These are phyloP conservation scores for Tipula vernalis DNA, from an alignment of 2,888 invertebrate genomes.

Conservation along the genomic window DNA sequence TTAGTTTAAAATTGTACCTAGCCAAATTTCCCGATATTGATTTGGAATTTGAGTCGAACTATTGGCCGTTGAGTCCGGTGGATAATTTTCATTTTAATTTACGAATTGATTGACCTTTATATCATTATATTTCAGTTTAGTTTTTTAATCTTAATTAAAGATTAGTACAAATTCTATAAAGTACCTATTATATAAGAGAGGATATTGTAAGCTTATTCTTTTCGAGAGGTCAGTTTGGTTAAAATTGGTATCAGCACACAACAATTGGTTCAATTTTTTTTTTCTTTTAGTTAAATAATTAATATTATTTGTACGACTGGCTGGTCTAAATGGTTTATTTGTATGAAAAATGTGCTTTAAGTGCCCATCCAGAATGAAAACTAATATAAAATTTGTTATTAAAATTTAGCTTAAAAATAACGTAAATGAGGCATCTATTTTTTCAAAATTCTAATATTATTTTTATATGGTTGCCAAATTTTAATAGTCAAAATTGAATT, in stretches of 20 bases:
- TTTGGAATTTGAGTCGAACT: background rate
- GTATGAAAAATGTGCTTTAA: background rate
- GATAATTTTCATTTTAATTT: constrained; percentile 8
- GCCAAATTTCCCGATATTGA: constrained; percentile 10
- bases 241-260: background rate
- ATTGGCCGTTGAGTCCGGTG: background rate
- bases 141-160: background rate
- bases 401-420: background rate
- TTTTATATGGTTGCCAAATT: background rate
- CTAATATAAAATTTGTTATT: background rate
- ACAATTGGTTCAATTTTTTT: background rate
- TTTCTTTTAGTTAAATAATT: background rate
- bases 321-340: background rate
- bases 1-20: constrained; percentile 12
- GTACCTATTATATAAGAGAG: background rate
- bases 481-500: background rate
- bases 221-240: background rate
- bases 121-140: background rate
- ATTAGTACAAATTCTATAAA: background rate
- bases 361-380: background rate
- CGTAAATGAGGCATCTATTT: background rate
- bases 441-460: background rate
- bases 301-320: background rate
- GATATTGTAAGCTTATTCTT: background rate
- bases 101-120: background rate